Conservation (phyloP, 2,113 vertebrate genomes). For the Delphinapterus leucas region DNA sequence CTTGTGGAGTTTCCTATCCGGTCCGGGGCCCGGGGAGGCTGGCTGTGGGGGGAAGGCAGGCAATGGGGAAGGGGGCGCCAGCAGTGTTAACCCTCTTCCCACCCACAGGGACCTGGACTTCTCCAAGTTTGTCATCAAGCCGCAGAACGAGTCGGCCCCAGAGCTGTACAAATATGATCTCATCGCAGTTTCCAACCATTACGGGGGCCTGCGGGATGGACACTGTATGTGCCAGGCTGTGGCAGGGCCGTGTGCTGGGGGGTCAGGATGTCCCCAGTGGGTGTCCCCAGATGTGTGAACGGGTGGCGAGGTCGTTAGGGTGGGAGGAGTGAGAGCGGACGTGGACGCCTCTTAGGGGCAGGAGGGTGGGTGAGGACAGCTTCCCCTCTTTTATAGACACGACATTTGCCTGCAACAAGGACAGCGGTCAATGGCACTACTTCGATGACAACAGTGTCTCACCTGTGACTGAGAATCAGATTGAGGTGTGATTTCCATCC, state of each 20-base stretch:
- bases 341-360: not conserved
- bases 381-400: constrained; percentile 82
- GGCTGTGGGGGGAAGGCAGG: not conserved
- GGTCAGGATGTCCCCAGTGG: not conserved
- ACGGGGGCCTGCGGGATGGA: constrained; percentile 90
- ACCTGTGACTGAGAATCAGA: constrained; percentile 86
- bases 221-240: constrained; percentile 84
- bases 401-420: constrained; percentile 90
- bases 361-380: not conserved
- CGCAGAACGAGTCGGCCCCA: constrained; percentile 76
- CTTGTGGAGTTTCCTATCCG: constrained; percentile 90
- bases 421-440: constrained; percentile 91
- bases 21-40: constrained; percentile 65
- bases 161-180: constrained; percentile 88
- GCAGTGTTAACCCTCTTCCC: not conserved
- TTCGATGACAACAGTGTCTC: constrained; percentile 92
- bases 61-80: not conserved
- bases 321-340: not conserved
- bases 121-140: constrained; percentile 87
- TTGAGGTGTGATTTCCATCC: constrained; percentile 82
- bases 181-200: constrained; percentile 93
- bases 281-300: not conserved
- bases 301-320: not conserved
- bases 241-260: not conserved
- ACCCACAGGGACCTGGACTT: constrained; percentile 88